Evolutionary conservation across 1,140 invertebrate genomes (phyloP).

Genomic region (Bombus cullumanus): DNA sequence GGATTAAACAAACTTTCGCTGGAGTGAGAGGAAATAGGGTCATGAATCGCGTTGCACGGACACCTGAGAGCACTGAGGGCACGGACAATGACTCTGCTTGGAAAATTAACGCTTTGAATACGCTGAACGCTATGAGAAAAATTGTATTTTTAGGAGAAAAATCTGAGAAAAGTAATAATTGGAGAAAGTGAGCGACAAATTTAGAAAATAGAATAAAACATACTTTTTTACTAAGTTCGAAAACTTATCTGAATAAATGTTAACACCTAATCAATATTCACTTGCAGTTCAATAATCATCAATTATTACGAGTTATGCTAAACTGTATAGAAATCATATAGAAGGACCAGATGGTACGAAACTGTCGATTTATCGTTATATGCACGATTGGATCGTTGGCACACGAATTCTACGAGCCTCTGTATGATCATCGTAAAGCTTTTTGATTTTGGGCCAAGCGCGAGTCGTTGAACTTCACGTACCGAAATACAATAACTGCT

Average conservation of each 20-base stretch:
- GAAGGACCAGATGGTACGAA: neutral
- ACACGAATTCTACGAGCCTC: neutral
- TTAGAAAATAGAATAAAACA: neutral
- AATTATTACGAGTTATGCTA: neutral
- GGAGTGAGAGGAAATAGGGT: constrained; percentile 3
- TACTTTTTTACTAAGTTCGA: no score
- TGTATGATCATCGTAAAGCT: constrained; percentile 15
- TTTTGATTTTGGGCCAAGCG: constrained; percentile 42
- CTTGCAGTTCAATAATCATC: neutral
- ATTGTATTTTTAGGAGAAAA: neutral
- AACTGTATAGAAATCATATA: neutral
- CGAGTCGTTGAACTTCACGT: constrained; percentile 33
- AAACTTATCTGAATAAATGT: no score
- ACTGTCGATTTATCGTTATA: constrained; percentile 4
- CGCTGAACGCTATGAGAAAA: neutral
- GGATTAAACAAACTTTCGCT: constrained; percentile 40
- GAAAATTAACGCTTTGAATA: neutral
- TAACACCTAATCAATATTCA: neutral
- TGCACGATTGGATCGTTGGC: constrained; percentile 16
- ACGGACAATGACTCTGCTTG: neutral
- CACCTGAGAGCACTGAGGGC: neutral
- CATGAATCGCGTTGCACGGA: neutral
- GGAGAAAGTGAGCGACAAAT: neutral
- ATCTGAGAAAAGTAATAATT: neutral
- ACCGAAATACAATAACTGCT: constrained; percentile 11